Evolutionary conservation across 1,140 invertebrate species (phyloP).

Genomic region (Wiebesia pumilae): DNA sequence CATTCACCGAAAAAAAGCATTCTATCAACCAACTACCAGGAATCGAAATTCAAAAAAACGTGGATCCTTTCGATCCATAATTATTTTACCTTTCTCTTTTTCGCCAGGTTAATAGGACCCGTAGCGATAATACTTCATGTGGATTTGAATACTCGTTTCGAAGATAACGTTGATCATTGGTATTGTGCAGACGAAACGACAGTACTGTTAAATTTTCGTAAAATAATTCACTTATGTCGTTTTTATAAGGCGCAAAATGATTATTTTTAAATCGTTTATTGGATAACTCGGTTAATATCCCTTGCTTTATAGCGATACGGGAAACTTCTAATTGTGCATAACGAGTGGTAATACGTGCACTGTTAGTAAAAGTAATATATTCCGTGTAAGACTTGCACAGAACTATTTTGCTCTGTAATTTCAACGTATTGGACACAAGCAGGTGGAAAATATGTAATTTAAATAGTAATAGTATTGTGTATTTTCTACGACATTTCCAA

Average conservation of each 20-base stretch:
- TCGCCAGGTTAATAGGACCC: background rate
- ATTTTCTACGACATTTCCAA: constrained; percentile 6
- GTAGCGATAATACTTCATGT: background rate
- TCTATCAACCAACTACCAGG: too few species aligned
- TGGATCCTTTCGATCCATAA: background rate
- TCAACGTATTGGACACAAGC: background rate
- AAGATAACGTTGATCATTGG: background rate
- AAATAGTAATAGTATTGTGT: constrained; percentile 11
- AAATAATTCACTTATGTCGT: background rate
- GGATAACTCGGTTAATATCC: background rate
- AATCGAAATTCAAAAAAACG: too few species aligned
- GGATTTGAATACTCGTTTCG: background rate
- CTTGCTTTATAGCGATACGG: background rate
- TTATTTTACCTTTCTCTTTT: background rate
- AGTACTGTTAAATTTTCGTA: background rate
- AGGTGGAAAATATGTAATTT: constrained; percentile 26
- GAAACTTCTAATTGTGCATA: background rate
- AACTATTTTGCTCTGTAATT: background rate
- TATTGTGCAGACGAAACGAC: background rate
- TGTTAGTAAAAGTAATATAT: background rate
- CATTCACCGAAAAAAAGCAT: background rate
- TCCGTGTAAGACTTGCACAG: background rate
- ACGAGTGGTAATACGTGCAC: background rate
- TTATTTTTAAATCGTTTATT: background rate
- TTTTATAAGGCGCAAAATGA: background rate